Base-by-base conservation (phyloP, 2,797 vertebrate genomes). In the Otolemur crassicaudatus region DNA sequence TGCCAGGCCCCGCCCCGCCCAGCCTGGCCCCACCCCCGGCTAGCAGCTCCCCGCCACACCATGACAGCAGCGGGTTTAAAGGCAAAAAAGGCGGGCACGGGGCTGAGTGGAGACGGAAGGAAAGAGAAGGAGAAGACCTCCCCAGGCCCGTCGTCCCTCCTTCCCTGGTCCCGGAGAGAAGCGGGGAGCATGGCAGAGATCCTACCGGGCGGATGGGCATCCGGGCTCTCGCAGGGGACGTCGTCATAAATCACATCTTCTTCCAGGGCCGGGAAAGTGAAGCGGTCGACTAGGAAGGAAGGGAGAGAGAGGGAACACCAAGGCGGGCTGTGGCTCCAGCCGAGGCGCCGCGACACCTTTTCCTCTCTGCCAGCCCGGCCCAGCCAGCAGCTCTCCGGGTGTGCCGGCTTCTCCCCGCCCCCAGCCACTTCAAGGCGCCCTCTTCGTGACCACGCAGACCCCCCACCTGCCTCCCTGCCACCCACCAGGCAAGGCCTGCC, bases 231-330 rank as follows among this genome's bases (percentile, higher is more conserved):
- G 0, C 98, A 98, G 16, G 99, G 99, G 63, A 99, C 99, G 2
- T 99, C 99, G 37, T 99, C 99, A 6, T 99, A 99, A 98, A 99
- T 99, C 97, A 99, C 99, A 93, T 99, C 99, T 0, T 98, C 98
- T 6, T 98, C 98, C 94, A 97, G 94, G 2, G 90, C 96, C 0
- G 98, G 98, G 96, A 98, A 97, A 10, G 97, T 95, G 34, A 98
- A 98, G 20, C 92, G 96, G 4, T 98, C 98, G 1, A 97, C 99
- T 99, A 95, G 53, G 60, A 58, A 27, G 7, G 4, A 4, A 37
- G 75, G 7, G 76, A 34, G 29, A 53, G 46, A 84, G 73, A 75
- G 12, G 76, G 67, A 43, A 65, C 13, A 14, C n/a, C 61, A 7
- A 5, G 2, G 1, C 1, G 34, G 43, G 73, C 23, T 5, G 46